Evolutionary conservation across 2,113 vertebrate genomes (phyloP).

Genomic region (Fregata magnificens): DNA sequence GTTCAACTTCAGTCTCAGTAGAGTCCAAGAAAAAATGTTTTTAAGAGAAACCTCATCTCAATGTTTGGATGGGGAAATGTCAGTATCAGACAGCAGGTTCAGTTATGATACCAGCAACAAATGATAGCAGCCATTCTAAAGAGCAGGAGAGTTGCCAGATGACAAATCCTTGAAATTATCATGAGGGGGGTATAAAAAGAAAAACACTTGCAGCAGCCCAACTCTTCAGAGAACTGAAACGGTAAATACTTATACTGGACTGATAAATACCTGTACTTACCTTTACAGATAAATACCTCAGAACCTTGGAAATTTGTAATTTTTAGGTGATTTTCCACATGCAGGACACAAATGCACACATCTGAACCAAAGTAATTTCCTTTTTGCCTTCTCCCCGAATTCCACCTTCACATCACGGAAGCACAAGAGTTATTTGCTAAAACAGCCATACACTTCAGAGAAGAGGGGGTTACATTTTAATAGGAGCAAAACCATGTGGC

Average conservation of each 20-base stretch:
- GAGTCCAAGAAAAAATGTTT: not conserved
- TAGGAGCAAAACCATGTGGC: not conserved
- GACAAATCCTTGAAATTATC: not conserved
- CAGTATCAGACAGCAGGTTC: not conserved
- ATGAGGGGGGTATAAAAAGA: not conserved
- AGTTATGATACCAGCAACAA: not conserved
- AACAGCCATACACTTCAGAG: not conserved
- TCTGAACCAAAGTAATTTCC: not conserved
- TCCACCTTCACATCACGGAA: not conserved
- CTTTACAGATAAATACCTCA: not conserved
- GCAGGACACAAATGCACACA: not conserved
- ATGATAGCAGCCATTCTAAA: not conserved
- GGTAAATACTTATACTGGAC: not conserved
- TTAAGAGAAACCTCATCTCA: not conserved
- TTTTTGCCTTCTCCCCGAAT: not conserved
- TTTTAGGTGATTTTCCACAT: not conserved
- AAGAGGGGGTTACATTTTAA: not conserved
- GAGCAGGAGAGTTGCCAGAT: not conserved
- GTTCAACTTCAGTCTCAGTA: not conserved
- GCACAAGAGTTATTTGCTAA: not conserved
- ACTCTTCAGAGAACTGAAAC: not conserved
- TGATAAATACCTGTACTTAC: not conserved
- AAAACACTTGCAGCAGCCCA: not conserved
- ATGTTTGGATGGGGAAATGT: not conserved
- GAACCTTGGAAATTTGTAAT: not conserved